Evolutionary conservation across 1,140 invertebrate species (phyloP).

Genomic region (Drosophila neocordata): DNA sequence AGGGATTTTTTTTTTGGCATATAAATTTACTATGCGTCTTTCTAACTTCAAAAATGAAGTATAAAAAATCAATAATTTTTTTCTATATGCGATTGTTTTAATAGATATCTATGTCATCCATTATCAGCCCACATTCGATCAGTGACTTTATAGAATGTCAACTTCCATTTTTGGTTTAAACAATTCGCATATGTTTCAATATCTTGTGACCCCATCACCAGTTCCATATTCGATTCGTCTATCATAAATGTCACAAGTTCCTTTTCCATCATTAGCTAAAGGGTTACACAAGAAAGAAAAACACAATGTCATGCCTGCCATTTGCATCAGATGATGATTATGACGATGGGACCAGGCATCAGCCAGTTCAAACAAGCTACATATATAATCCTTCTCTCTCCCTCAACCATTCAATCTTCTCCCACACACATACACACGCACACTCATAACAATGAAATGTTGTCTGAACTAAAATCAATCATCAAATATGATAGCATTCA

Average conservation of each 20-base stretch:
- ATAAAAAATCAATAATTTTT: too few species aligned
- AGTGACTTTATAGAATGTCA: slow-evolving; percentile 29
- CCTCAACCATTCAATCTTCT: slow-evolving; percentile 1
- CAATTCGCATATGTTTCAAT: slow-evolving; percentile 23
- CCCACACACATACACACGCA: neutral
- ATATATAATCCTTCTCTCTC: slow-evolving; percentile 16
- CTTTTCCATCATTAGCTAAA: slow-evolving; percentile 72
- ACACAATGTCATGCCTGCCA: slow-evolving; percentile 68
- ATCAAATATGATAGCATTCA: slow-evolving; percentile 77
- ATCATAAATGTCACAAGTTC: slow-evolving; percentile 54
- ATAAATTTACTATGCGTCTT: too few species aligned
- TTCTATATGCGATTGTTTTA: too few species aligned
- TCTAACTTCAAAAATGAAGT: too few species aligned
- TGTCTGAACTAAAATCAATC: slow-evolving; percentile 66
- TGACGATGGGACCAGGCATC: slow-evolving; percentile 54
- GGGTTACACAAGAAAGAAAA: slow-evolving; percentile 73
- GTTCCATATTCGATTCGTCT: neutral
- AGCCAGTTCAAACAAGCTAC: slow-evolving; percentile 38
- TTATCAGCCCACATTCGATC: slow-evolving; percentile 15
- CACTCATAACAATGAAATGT: slow-evolving; percentile 25
- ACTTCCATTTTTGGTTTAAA: slow-evolving; percentile 19
- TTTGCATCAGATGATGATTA: slow-evolving; percentile 55
- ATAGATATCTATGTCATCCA: neutral
- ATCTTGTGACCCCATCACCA: neutral
- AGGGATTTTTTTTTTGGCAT: too few species aligned